phyloP scores from a whole-genome alignment of 2,113 vertebrate genomes.

The Macheiramphus alcinus region DNA sequence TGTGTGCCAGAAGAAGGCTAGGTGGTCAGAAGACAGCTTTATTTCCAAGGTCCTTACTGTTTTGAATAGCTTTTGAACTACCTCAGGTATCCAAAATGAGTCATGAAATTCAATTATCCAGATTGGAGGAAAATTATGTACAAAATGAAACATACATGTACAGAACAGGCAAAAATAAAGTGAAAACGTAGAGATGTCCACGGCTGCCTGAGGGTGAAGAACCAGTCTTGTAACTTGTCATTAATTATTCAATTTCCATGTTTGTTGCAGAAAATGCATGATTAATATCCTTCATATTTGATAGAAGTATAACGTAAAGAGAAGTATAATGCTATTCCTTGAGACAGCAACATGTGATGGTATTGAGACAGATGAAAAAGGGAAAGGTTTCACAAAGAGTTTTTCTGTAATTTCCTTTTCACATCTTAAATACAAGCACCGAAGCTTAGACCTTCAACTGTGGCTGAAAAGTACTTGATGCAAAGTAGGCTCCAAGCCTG shows the following conservation, averaged over 20 bases:
- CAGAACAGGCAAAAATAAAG: neutral
- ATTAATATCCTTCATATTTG: neutral
- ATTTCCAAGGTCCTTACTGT: neutral
- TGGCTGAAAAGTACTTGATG: neutral
- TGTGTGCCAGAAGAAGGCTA: neutral
- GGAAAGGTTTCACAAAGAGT: neutral
- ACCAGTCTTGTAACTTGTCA: neutral
- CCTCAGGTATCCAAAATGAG: neutral
- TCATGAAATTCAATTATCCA: neutral
- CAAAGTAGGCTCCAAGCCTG: neutral
- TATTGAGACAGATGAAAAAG: neutral
- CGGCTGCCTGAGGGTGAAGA: neutral
- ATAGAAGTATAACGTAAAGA: neutral
- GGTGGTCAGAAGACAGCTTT: neutral
- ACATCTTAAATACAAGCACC: neutral
- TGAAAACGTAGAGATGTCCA: neutral
- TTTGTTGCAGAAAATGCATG: neutral
- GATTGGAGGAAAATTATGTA: neutral
- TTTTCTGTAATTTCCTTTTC: neutral
- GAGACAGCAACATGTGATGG: neutral
- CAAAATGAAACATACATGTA: neutral
- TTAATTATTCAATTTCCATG: neutral
- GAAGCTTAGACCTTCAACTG: neutral
- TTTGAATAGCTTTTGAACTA: neutral
- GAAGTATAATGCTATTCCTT: neutral